Base-by-base conservation (phyloP, 2,888 invertebrate species). In the Mesorhabditis sp. region DNA sequence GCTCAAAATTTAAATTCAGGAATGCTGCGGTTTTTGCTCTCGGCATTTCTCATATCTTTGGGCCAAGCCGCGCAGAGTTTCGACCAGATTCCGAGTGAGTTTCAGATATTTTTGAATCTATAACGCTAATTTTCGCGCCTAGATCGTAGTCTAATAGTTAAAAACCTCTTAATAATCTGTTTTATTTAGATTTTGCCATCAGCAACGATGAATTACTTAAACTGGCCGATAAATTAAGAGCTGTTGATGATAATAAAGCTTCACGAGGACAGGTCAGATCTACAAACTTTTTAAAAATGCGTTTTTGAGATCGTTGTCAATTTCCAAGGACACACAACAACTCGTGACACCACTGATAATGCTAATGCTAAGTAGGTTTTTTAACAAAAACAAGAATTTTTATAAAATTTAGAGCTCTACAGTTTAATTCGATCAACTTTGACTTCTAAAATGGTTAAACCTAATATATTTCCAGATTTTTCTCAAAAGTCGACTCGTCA, bases 301-400 rank as follows among this genome's bases (percentile, higher is more conserved):
- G 4, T n/a, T 5, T 67, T 71, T 65, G 10, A 83, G 76, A 73
- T 82, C 45, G 64, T 65, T 10, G 68, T 83, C 28, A 75, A 81
- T 69, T 83, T 79, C 70, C 83, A 83, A 70, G 78, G 79, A 13
- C 83, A 83, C 71, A 83, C 83, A 7, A 70, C 67, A 15, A 77
- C 82, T 2, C 69, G 80, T 43, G 81, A 83, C 50, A 70, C 70
- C 42, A 67, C 71, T n/a, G 83, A 83, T 69, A 77, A 76, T 45
- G 83, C 83, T 5, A 62, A 70, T 28, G 63, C 73, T 6, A 78
- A 74, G 76, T 79, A 45, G 66, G 72, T 73, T 66, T 4, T 42
- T 10, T 42, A 28, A 44, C n/a, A 64, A 4, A 64, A 62, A 64
- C 45, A 5, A 43, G 15, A 5, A 61, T 58, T 41, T 15, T 45